Conservation (phyloP, 2,888 invertebrate species). For the Spilosoma lubricipeda region DNA sequence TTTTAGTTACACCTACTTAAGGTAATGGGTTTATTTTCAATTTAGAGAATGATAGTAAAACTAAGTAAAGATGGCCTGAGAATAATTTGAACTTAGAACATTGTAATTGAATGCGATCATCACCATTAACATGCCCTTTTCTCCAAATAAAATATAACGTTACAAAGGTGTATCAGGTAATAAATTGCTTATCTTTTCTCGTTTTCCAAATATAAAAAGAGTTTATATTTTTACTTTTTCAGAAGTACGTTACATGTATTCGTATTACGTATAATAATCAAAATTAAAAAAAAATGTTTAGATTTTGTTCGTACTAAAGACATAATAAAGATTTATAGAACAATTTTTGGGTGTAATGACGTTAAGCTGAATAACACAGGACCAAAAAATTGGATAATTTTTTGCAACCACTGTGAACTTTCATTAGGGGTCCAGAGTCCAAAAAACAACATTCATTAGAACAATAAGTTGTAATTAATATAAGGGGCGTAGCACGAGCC, state of each 20-base stretch:
- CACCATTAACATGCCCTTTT: background rate
- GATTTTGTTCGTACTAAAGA: background rate
- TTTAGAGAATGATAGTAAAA: background rate
- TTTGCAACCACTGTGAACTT: conserved; percentile 50
- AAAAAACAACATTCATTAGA: conserved; percentile 57
- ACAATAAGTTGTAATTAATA: conserved; percentile 73
- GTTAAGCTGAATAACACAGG: conserved; percentile 22
- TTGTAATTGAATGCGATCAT: background rate
- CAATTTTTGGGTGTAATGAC: conserved; percentile 15
- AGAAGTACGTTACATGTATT: background rate
- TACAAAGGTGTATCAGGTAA: background rate
- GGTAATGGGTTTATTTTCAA: background rate
- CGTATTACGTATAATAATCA: background rate
- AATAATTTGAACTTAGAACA: background rate
- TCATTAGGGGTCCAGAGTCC: conserved; percentile 43
- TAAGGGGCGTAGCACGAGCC: conserved; percentile 61
- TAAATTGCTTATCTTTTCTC: background rate
- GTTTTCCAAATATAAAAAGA: background rate
- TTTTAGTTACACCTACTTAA: background rate
- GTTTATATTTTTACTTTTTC: background rate
- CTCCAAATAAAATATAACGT: background rate
- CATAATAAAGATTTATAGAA: conserved; percentile 4
- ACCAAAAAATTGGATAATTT: conserved; percentile 40
- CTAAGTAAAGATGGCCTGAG: background rate
- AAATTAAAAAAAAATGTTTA: too few species aligned